These are phyloP conservation scores for Plagiodera versicolora DNA, from an alignment of 2,888 invertebrate species.

Conservation along the genomic window DNA sequence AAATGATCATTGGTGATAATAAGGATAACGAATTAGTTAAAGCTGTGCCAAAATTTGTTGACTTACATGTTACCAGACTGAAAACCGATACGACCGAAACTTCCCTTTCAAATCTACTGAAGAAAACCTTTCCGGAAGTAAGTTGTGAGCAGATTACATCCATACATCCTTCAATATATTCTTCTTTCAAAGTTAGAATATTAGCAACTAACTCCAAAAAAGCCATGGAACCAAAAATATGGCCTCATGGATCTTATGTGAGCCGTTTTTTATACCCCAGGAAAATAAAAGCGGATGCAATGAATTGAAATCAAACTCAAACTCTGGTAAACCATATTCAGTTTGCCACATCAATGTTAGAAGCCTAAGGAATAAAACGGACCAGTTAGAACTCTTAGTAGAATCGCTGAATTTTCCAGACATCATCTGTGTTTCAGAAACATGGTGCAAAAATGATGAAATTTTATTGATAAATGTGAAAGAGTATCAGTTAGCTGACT, in stretches of 20 bases:
- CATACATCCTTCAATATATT: background rate
- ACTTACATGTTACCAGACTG: constrained; percentile 1
- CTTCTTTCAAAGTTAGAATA: background rate
- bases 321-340: too few species aligned
- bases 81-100: background rate
- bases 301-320: background rate
- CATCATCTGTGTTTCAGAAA: background rate
- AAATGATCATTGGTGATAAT: background rate
- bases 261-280: constrained; percentile 1
- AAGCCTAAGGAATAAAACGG: background rate
- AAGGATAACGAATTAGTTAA: background rate
- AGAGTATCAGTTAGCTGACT: background rate
- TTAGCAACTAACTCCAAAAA: background rate
- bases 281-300: background rate
- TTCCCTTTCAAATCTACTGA: too few species aligned
- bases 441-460: background rate
- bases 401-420: background rate
- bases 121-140: background rate
- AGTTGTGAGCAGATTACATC: background rate
- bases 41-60: constrained; percentile 1
- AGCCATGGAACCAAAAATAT: too few species aligned
- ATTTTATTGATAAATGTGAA: constrained; percentile 1
- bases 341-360: too few species aligned
- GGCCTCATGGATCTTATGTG: background rate
- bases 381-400: background rate